Conservation (phyloP, 1,140 invertebrate genomes). For the Penaeus chinensis region DNA sequence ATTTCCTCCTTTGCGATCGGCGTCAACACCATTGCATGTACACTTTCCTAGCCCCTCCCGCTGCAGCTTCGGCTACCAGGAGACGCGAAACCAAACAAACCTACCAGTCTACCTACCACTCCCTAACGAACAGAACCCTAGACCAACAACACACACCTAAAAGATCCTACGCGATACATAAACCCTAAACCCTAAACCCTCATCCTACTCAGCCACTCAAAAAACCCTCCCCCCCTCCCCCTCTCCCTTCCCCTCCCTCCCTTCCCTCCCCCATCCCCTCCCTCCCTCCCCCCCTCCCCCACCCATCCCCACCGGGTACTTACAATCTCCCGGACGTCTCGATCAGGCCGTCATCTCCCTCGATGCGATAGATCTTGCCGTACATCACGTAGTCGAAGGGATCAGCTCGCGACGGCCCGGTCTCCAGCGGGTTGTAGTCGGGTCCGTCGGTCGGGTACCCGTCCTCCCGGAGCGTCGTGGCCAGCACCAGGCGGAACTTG, state of each 20-base stretch:
- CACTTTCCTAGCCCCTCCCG: too few species aligned
- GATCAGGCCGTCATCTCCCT: constrained; percentile 92
- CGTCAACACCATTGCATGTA: too few species aligned
- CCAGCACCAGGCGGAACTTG: constrained; percentile 93
- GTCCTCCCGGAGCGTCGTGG: constrained; percentile 94
- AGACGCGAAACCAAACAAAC: too few species aligned
- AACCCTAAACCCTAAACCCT: too few species aligned
- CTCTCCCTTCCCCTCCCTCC: neutral
- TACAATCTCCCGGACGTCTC: constrained; percentile 87
- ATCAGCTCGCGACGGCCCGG: constrained; percentile 88
- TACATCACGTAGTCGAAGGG: constrained; percentile 99
- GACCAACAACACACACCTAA: too few species aligned
- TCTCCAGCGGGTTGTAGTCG: constrained; percentile 78
- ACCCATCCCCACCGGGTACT: constrained; percentile 68
- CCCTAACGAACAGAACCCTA: too few species aligned
- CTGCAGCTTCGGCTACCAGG: too few species aligned
- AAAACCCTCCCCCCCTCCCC: neutral
- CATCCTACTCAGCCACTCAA: neutral
- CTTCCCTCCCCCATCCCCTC: neutral
- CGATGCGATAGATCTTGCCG: constrained; percentile 98
- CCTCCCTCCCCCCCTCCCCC: neutral
- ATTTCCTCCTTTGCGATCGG: too few species aligned
- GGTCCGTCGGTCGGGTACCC: constrained; percentile 87
- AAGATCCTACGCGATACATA: too few species aligned
- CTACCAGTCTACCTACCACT: too few species aligned